Percentiles rank a stretch among this genome's conserved stretches.
phyloP scores from a whole-genome alignment of 2,797 vertebrate genomes.

The Coccyzus lansbergi region DNA sequence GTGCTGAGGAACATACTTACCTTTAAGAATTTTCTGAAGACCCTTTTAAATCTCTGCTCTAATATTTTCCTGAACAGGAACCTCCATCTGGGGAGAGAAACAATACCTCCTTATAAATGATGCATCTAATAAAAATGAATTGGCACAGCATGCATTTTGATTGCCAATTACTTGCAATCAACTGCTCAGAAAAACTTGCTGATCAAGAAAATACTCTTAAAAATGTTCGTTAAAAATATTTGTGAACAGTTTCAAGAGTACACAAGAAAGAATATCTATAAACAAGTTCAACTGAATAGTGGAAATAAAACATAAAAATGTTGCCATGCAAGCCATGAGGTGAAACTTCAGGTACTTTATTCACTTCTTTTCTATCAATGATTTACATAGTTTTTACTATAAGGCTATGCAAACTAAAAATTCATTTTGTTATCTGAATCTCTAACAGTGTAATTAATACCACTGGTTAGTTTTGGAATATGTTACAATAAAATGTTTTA shows the following conservation, averaged over 20 bases:
- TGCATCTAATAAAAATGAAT: constrained; percentile 39
- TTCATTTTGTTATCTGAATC: not conserved
- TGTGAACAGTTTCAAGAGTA: not conserved
- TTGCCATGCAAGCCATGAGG: not conserved
- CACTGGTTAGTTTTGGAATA: not conserved
- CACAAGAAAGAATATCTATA: not conserved
- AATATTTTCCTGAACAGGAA: constrained; percentile 29
- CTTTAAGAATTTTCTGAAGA: constrained; percentile 13
- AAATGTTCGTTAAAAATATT: constrained; percentile 26
- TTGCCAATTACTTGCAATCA: constrained; percentile 44
- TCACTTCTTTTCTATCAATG: not conserved
- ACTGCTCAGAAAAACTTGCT: not conserved
- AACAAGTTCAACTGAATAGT: not conserved
- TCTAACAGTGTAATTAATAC: not conserved
- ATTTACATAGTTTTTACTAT: not conserved
- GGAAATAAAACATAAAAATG: not conserved
- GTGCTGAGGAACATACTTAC: not conserved
- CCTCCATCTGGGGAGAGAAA: constrained; percentile 11
- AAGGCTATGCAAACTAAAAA: not conserved
- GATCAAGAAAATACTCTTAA: not conserved
- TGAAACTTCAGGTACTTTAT: not conserved
- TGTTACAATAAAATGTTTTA: constrained; percentile 29
- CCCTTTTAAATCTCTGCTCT: constrained; percentile 1
- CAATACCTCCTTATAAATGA: constrained; percentile 22
- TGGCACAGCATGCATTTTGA: constrained; percentile 48